Base-by-base conservation (phyloP, 1,140 invertebrate species). In the Drosophila trapezifrons region DNA sequence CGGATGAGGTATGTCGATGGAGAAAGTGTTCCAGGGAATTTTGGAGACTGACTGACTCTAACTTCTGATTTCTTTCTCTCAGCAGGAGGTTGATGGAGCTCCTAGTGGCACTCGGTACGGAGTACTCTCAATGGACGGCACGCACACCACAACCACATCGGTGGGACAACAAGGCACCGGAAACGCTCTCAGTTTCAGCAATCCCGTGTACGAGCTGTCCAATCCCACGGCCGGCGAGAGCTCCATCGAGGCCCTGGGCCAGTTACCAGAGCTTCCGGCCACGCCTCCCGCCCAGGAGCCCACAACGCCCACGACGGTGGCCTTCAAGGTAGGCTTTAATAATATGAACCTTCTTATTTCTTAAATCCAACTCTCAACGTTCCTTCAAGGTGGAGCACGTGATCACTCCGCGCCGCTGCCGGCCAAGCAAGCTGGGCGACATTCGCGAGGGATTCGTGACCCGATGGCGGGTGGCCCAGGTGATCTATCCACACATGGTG, bases 401-500 rank as follows among this genome's bases (percentile, higher is more conserved):
- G 1, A 95, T 97, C 94, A 91, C 93, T 93, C 70, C 94, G 93
- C 67, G 92, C 75, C 87, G 95, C 90, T 92, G 93, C 91, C 91
- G 93, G 18, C 92, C 93, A 6, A 87, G 91, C 25, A 77, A 92
- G 46, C 59, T 91, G 74, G 90, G 90, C 58, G 70, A 91, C 92
- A 92, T 74, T 93, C 93, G 82, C 84, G 93, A 57, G 93, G 95
- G 94, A 93, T 94, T 70, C 93, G 94, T 37, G 93, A 96, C 62
- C 94, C 95, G 96, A 45, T 95, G 95, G 93, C 94, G 96, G 69
- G 96, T 97, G 0, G 95, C 96, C 1, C 95, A 96, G 75, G 93
- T 95, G 0, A 96, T 98, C 69, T 97, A 96, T 92, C 96, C 97
- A 0, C 97, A 97, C 92, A 98, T 98, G 97, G 93, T 96, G 15